Evolutionary conservation across 2,113 vertebrate species (phyloP).

Genomic region (Syrmaticus mikado): DNA sequence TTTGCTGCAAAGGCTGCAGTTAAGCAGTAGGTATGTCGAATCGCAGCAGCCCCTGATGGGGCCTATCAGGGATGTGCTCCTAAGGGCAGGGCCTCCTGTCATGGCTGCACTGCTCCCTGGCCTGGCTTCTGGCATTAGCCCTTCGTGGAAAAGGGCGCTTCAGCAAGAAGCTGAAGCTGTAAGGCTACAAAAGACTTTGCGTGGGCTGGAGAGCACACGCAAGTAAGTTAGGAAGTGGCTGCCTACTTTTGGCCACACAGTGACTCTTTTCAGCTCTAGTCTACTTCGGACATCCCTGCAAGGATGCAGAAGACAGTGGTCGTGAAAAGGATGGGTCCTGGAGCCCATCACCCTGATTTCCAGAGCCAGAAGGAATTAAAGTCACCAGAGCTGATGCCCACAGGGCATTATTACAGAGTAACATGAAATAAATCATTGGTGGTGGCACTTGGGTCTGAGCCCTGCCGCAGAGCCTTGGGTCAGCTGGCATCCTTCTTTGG

Average conservation of each 20-base stretch:
- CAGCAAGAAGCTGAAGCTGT: not conserved
- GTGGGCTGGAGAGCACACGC: accelerated
- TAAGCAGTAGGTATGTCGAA: not conserved
- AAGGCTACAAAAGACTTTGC: not conserved
- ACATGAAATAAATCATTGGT: not conserved
- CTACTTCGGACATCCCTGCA: not conserved
- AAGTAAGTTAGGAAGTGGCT: not conserved
- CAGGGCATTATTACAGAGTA: not conserved
- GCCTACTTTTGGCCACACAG: accelerated
- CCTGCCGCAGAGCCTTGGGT: not conserved
- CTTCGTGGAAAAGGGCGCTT: not conserved
- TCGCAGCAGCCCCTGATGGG: accelerated
- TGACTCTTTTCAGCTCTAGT: not conserved
- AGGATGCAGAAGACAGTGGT: not conserved
- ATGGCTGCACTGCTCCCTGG: not conserved
- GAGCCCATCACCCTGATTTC: not conserved
- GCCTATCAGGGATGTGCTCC: not conserved
- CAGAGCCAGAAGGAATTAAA: not conserved
- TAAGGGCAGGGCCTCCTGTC: not conserved
- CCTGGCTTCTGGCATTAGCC: not conserved
- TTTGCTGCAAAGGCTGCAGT: not conserved
- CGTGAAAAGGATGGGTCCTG: not conserved
- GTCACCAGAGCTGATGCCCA: not conserved
- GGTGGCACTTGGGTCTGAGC: not conserved
- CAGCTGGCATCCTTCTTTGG: not conserved